These are phyloP conservation scores for Iselma pallidipennis DNA, from an alignment of 2,888 invertebrate species.

Conservation along the genomic window DNA sequence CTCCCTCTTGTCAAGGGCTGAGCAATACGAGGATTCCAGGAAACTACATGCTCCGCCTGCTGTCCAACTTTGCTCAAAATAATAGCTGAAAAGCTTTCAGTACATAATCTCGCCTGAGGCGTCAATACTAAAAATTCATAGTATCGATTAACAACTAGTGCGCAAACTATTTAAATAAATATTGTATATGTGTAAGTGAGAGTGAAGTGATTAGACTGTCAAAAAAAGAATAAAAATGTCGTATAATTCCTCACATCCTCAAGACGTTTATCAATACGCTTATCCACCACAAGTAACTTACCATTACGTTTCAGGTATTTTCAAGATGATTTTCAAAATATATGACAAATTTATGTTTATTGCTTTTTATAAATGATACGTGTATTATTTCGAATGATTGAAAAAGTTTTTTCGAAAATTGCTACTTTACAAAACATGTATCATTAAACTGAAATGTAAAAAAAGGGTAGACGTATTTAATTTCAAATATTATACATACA, in stretches of 20 bases:
- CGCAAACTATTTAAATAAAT: conserved; percentile 23
- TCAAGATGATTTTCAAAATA: background rate
- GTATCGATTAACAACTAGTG: background rate
- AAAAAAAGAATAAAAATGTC: conserved; percentile 42
- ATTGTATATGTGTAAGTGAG: conserved; percentile 8
- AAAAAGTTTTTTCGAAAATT: too few relatives aligned
- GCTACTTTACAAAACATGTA: too few relatives aligned
- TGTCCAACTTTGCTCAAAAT: conserved; percentile 34
- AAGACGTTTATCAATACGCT: conserved; percentile 48
- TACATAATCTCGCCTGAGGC: conserved; percentile 30
- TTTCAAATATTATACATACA: too few relatives aligned
- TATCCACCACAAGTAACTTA: conserved; percentile 44
- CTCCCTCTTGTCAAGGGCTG: conserved; percentile 33
- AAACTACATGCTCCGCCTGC: conserved; percentile 32
- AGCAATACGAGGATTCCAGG: conserved; percentile 29
- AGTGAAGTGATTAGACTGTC: conserved; percentile 9
- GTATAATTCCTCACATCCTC: conserved; percentile 46
- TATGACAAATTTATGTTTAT: background rate
- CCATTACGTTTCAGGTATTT: conserved; percentile 47
- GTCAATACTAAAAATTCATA: conserved; percentile 5
- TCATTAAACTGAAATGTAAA: too few relatives aligned
- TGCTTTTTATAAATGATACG: too few relatives aligned
- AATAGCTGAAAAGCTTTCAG: conserved; percentile 30
- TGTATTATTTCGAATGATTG: too few relatives aligned
- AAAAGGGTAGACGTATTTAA: too few relatives aligned